A percentile compares a stretch with the other conserved stretches of the same genome.
Evolutionary conservation across 2,888 invertebrate species (phyloP).

Genomic region (Melolontha melolontha): DNA sequence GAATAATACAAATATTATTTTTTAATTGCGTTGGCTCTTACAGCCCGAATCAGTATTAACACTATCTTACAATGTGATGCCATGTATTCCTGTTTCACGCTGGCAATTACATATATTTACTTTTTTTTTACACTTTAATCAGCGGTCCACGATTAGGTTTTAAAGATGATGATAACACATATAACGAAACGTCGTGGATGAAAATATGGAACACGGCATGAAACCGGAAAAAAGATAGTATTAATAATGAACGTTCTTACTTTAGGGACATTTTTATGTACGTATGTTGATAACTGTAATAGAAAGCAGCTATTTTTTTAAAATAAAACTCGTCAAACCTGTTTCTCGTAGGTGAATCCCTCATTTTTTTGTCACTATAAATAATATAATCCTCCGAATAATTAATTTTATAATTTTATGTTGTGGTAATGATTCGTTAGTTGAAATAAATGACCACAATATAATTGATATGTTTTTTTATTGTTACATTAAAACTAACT

Average conservation of each 20-base stretch:
- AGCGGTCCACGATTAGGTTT: no score
- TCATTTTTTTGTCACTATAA: conserved; percentile 38
- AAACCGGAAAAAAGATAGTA: no score
- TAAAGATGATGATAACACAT: no score
- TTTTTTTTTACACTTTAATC: no score
- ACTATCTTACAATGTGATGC: no score
- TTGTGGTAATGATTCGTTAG: conserved; percentile 35
- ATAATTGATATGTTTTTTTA: conserved; percentile 1
- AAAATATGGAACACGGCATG: no score
- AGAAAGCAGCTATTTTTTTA: conserved; percentile 45
- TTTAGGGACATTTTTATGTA: conserved; percentile 24
- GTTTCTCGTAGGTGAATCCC: conserved; percentile 39
- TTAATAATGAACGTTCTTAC: conserved; percentile 9
- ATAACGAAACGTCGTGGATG: no score
- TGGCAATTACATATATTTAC: no score
- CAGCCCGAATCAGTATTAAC: no score
- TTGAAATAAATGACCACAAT: conserved; percentile 36
- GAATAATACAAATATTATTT: neutral
- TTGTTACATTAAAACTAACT: neutral
- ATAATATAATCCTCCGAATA: conserved; percentile 26
- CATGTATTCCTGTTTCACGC: no score
- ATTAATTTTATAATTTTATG: conserved; percentile 30
- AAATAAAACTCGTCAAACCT: conserved; percentile 37
- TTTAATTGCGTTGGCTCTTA: no score
- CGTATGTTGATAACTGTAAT: conserved; percentile 25